Base-by-base conservation (phyloP, 2,888 invertebrate genomes). In the Drosophila stalkeri region DNA sequence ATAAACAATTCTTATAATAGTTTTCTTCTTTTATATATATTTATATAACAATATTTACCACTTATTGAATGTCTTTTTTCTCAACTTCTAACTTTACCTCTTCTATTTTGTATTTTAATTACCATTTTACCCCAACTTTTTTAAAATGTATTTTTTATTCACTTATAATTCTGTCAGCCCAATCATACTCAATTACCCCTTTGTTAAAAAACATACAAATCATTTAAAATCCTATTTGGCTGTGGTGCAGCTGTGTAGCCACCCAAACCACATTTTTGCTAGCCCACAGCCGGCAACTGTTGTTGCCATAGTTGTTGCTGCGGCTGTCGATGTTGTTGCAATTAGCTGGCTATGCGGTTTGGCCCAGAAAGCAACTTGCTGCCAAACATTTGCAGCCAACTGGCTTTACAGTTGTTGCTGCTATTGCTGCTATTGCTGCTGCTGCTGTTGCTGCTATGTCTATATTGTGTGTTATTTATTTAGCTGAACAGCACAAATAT, bases 261-360 rank as follows among this genome's bases (percentile, higher is more conserved):
- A 72, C 73, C 78, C 71, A 77, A 80, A 77, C 86, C 89, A 49
- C 89, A 89, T 86, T 86, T 83, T 77, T 83, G 65, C 64, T 49
- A 49, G 56, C 65, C 67, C 52, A 33, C 81, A 77, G 64, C 66
- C 74, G 68, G 81, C 82, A 74, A 72, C 76, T 75, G 81, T 77
- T 71, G 49, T 47, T 27, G 44, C n/a, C 27, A n/a, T 77, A 68
- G 23, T 44, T 23, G 47, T 31, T 49, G 80, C 44, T 6, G 27
- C 11, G 1, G 47, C 27, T 31, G 77, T 47, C 67, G 61, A 64
- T 75, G 68, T 68, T 73, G 75, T 68, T 85, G 89, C 89, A 85
- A 85, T 86, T 86, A 86, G 89, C 64, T 75, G 89, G 46, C 84
- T 86, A 86, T 86, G 89, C 70, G 85, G 85, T 79, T 89, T 86